These are phyloP conservation scores for Artemia sp. DNA, from an alignment of 2,888 invertebrate genomes.

Conservation along the genomic window DNA sequence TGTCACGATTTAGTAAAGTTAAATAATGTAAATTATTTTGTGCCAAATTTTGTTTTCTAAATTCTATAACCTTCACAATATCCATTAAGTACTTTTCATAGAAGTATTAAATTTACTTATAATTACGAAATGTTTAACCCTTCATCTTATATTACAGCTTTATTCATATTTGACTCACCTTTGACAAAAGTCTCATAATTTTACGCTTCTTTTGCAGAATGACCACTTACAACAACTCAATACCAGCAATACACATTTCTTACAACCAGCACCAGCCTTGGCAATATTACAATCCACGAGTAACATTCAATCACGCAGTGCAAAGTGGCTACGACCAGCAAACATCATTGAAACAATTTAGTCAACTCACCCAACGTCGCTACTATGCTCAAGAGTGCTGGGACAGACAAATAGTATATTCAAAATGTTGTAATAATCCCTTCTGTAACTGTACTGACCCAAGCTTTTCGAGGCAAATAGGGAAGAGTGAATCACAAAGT, in stretches of 20 bases:
- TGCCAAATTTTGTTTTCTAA: too few species aligned
- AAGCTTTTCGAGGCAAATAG: neutral
- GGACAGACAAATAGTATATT: constrained; percentile 7
- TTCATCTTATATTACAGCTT: too few species aligned
- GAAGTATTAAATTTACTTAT: too few species aligned
- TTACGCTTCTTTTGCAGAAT: neutral
- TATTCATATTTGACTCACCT: too few species aligned
- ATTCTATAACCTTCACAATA: too few species aligned
- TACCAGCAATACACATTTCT: neutral
- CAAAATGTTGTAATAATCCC: constrained; percentile 9
- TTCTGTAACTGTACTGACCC: constrained; percentile 10
- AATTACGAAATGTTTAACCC: too few species aligned
- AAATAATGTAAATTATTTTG: too few species aligned
- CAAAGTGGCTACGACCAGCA: constrained; percentile 4
- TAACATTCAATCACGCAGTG: neutral
- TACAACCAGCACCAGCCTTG: constrained; percentile 3
- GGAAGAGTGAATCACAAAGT: too few species aligned
- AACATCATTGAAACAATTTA: neutral
- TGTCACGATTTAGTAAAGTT: too few species aligned
- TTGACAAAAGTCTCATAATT: too few species aligned
- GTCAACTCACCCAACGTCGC: neutral
- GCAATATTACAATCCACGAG: neutral
- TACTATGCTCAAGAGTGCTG: neutral
- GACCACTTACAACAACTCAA: constrained; percentile 1
- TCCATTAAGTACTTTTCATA: too few species aligned